Percentiles rank a stretch among this genome's conserved stretches.
These are phyloP conservation scores for Labia minor DNA, from an alignment of 2,888 invertebrate species.

Conservation along the genomic window DNA sequence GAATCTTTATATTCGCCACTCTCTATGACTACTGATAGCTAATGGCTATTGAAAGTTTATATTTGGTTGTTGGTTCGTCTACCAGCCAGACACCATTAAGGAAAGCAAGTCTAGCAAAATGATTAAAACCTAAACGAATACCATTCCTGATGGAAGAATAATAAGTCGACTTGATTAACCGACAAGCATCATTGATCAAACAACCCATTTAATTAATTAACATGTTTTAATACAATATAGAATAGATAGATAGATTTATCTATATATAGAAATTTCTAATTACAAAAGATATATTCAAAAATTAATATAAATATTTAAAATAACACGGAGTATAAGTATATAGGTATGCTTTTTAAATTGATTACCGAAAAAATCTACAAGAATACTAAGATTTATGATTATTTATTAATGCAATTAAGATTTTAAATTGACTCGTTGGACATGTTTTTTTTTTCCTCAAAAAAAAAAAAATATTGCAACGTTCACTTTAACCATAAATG, in stretches of 20 bases:
- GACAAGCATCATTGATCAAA: slow-evolving; percentile 13
- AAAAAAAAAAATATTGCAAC: neutral
- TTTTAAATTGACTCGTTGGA: slow-evolving; percentile 7
- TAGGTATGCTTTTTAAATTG: neutral
- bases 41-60: neutral
- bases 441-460: too few species aligned
- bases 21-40: neutral
- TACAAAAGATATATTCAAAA: neutral
- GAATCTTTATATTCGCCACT: neutral
- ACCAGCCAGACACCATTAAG: slow-evolving; percentile 13
- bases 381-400: neutral
- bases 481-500: neutral
- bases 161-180: neutral
- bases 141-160: neutral
- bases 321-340: too few species aligned
- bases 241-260: too few species aligned
- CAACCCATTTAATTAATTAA: slow-evolving; percentile 4
- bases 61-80: neutral
- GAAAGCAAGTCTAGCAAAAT: neutral
- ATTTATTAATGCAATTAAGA: slow-evolving; percentile 4
- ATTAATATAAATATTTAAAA: neutral
- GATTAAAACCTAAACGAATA: neutral
- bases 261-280: neutral
- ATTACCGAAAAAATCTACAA: neutral
- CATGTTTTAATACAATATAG: neutral